Conservation (phyloP, 2,113 vertebrate genomes). For the Mustelus asterias region DNA sequence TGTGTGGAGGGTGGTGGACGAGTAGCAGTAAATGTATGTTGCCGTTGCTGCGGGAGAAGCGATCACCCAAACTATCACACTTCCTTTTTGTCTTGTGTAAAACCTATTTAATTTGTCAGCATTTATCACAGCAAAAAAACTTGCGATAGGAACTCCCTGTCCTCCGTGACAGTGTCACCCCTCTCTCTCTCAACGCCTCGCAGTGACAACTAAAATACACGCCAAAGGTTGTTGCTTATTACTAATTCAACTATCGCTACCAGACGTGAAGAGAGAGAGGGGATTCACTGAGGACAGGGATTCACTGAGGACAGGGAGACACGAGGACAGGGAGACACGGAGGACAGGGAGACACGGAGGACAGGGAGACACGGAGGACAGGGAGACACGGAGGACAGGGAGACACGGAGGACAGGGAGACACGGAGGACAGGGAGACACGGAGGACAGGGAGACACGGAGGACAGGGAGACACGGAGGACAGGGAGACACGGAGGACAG, state of each 20-base stretch:
- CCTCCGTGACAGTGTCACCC: not conserved
- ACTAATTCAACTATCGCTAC: no score
- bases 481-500: not conserved
- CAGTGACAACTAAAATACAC: not conserved
- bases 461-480: no score
- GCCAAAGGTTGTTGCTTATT: not conserved
- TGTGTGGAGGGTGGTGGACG: constrained; percentile 45
- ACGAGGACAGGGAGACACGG: no score
- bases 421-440: no score
- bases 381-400: not conserved
- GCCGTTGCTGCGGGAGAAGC: not conserved
- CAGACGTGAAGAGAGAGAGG: no score
- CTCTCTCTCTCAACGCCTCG: not conserved
- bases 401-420: no score
- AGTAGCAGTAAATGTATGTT: not conserved
- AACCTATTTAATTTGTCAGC: not conserved
- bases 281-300: no score
- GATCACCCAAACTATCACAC: not conserved
- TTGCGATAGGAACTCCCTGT: not conserved
- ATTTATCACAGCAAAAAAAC: not conserved
- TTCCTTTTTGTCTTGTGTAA: not conserved
- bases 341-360: not conserved
- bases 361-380: no score
- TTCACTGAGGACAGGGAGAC: no score
- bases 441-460: not conserved